Base-by-base conservation (phyloP, 2,888 invertebrate genomes). In the Sisyra nigra region DNA sequence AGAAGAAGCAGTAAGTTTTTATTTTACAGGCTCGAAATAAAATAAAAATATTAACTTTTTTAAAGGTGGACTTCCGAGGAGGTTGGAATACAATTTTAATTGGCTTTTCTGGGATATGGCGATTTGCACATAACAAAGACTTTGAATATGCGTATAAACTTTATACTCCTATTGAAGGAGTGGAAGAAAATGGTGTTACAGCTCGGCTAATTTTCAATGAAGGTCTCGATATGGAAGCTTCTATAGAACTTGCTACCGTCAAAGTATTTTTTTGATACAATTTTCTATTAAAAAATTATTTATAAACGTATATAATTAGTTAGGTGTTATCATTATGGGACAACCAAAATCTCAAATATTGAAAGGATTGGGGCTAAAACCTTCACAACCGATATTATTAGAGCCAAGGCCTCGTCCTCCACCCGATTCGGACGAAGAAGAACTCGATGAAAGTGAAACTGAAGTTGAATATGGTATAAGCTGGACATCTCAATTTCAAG, bases 41-140 rank as follows among this genome's bases (percentile, higher is more conserved):
- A n/a, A n/a, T n/a, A n/a, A n/a, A n/a, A n/a, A n/a, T n/a, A 24
- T 24, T 45, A 45, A 43, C 32, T 41, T 46, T n/a, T 47, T 45
- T 52, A 11, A 57, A 78, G 77, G 66, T 80, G 17, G 84, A 87
- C 54, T 76, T 85, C 56, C 67, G 83, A 44, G 68, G 80, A 15
- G 79, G 79, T 14, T 85, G 82, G 74, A 83, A 85, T 50, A 71
- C 70, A 40, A 69, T 82, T 53, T 73, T 78, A 40, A 68, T 79
- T 19, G 87, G 87, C 7, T 81, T 86, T 57, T 75, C 77, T 1
- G 86, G 85, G 34, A 76, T 81, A 34, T 85, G 84, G 80, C 76
- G 74, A 53, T 81, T 73, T 60, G 66, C 67, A 60, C 69, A 71
- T 39, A 57, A 76, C 13, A 71, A 74, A 9, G 76, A 86, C 59